A percentile compares a stretch with the other conserved stretches of the same genome.
phyloP scores from a whole-genome alignment of 2,888 invertebrate genomes.

The Xanthia icteritia region DNA sequence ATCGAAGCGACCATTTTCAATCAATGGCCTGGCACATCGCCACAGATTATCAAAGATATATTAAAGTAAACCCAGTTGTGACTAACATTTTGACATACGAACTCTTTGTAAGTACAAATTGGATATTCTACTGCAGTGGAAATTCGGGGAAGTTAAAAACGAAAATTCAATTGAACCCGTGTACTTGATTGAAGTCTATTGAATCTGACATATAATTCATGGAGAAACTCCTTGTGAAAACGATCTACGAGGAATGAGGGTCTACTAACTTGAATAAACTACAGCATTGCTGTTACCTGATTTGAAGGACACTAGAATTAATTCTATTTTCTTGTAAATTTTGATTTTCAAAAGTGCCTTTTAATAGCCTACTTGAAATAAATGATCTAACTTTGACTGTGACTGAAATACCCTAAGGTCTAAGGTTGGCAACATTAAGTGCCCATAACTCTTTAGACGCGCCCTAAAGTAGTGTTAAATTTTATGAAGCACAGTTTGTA shows the following conservation, averaged over 20 bases:
- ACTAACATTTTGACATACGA: conserved; percentile 58
- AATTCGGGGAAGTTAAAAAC: background rate
- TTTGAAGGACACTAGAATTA: background rate
- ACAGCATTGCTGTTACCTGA: background rate
- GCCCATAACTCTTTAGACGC: background rate
- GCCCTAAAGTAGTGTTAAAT: background rate
- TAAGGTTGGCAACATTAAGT: background rate
- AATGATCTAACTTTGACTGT: background rate
- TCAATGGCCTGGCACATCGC: conserved; percentile 69
- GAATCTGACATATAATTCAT: background rate
- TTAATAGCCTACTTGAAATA: background rate
- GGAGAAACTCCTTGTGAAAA: background rate
- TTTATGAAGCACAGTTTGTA: background rate
- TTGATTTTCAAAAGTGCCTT: background rate
- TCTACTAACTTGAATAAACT: background rate
- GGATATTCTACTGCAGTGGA: conserved; percentile 9
- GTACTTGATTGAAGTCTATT: conserved; percentile 10
- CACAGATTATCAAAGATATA: conserved; percentile 67
- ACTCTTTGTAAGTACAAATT: conserved; percentile 48
- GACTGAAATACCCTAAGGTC: background rate
- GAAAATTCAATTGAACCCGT: conserved; percentile 2
- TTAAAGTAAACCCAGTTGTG: conserved; percentile 70
- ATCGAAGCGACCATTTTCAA: conserved; percentile 65
- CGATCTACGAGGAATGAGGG: background rate
- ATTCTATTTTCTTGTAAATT: background rate